These are phyloP conservation scores for Thysanoteuthis rhombus DNA, from an alignment of 2,888 invertebrate species.

Conservation along the genomic window DNA sequence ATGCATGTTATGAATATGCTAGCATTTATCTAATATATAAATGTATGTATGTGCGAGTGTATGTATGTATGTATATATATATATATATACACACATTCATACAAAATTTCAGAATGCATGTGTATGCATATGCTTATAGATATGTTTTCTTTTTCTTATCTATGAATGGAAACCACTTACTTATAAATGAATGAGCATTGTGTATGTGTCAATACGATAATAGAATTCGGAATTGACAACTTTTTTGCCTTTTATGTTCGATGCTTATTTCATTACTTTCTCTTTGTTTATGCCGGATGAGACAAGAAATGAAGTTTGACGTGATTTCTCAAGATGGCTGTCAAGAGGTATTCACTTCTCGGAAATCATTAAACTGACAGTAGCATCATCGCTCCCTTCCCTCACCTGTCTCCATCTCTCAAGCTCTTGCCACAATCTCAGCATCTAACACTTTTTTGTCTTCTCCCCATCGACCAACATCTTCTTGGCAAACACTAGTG, in stretches of 20 bases:
- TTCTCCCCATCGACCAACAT: not conserved
- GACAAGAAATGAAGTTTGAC: not conserved
- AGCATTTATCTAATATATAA: no score
- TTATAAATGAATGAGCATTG: not conserved
- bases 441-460: not conserved
- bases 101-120: not conserved
- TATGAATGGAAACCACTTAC: not conserved
- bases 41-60: not conserved
- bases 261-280: not conserved
- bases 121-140: not conserved
- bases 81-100: no score
- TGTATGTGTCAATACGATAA: not conserved
- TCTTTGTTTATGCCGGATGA: not conserved
- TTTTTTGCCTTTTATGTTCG: not conserved
- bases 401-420: not conserved
- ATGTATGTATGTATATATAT: not conserved
- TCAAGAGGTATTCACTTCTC: not conserved
- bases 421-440: not conserved
- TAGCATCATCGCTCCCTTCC: not conserved
- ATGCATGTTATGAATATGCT: no score
- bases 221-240: not conserved
- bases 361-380: not conserved
- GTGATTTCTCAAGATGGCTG: not conserved
- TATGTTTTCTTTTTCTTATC: not conserved
- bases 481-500: no score